Base-by-base conservation (phyloP, 2,888 invertebrate genomes). In the Deroplatys truncata region DNA sequence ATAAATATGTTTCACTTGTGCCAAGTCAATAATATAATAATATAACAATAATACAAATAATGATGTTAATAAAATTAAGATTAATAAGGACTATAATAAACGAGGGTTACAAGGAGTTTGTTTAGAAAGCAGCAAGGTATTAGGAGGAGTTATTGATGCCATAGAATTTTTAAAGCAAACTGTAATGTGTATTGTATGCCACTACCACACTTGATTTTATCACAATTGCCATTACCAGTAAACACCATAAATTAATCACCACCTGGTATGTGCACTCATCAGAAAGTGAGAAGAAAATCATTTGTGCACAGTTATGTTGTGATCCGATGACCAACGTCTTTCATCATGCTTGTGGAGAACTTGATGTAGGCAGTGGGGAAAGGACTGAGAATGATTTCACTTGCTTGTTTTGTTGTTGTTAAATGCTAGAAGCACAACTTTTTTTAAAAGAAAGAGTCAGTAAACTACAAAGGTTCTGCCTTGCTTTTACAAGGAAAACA, bases 301-400 rank as follows among this genome's bases (percentile, higher is more conserved):
- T 72, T 72, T 29, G 86, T 86, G 86, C 86, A 86, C 86, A 49
- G 43, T 56, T 49, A 56, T 86, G 86, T 86, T 86, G 86, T 86
- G 86, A 86, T 86, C 82, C 29, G 43, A 83, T 89, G 86, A 89
- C 89, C 89, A 86, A 89, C 84, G 89, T 89, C 89, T 89, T 89
- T 89, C 89, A 89, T 89, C 43, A 82, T 89, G 43, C 86, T n/a
- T 84, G 84, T 85, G 85, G 85, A 88, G 72, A 86, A 49, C 56
- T 82, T 86, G 86, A 31, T 28, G 86, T 49, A 86, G 28, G 86
- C 56, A 29, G 56, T 86, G 28, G 29, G 56, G 31, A 29, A 82
- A 86, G 56, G 16, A 20, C 20, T 72, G 56, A 72, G 56, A 72
- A 20, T 72, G 56, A 72, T 72, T 72, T 72, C 56, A 72, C 56